Base-by-base conservation (phyloP, 2,888 invertebrate species). In the Stramonita haemastoma region DNA sequence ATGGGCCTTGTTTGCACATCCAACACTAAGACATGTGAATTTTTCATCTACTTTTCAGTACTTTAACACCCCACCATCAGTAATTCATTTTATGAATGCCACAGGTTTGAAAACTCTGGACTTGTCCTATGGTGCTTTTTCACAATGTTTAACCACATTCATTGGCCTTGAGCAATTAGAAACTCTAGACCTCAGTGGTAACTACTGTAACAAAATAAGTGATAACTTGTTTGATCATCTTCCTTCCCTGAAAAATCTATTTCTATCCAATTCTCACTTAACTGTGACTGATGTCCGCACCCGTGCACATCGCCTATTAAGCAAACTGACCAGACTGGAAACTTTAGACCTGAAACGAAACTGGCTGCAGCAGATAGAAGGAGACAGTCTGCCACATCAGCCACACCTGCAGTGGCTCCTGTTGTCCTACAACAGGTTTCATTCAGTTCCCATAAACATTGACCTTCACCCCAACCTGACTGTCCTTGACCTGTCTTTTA, bases 401-500 rank as follows among this genome's bases (percentile, higher is more conserved):
- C 6, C 19, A 29, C 29, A n/a, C 32, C 34, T 86, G 86, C 32
- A 66, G 60, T 17, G 2, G 5, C 86, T 86, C 11, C 29, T 66
- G 66, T 34, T 86, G 66, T 60, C 86, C 19, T n/a, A 66, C 32
- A 86, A 86, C 86, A 60, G 86, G 32, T 66, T 86, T 32, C 86
- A 86, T 60, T 66, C 66, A 8, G 1, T 86, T 15, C 66, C 86
- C n/a, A 34, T 86, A 1, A 46, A 73, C 32, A 8, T 19, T 15
- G 83, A 32, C 15, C 46, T 57, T 29, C 87, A 32, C 29, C 26
- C 81, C 17, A 46, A 83, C 81, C 56, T 89, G 22, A 81, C 83
- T 8, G 56, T 87, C 19, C 26, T 90, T 32, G 90, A 90, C 86
- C 85, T 89, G 15, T 89, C 89, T 60, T 86, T 79, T 70, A 90